Evolutionary conservation across 1,140 invertebrate genomes (phyloP).

Genomic region (Protaetia brevitarsis): DNA sequence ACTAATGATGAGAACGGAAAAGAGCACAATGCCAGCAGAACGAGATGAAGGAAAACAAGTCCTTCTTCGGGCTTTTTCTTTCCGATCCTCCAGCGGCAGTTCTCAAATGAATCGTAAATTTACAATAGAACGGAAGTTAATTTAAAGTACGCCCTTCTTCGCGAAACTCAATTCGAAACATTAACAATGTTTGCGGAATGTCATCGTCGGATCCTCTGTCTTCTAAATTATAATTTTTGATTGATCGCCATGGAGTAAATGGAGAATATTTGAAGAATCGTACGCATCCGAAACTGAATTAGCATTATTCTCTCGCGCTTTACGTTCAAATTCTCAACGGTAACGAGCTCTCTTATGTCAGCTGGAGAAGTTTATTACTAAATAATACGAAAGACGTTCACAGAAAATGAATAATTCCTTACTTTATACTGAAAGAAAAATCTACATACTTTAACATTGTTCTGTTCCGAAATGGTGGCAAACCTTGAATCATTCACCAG

Average conservation of each 20-base stretch:
- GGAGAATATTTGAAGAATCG: not conserved
- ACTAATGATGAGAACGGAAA: constrained; percentile 3
- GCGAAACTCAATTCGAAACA: not conserved
- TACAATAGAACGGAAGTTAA: constrained; percentile 1
- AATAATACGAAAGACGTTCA: too few relatives aligned
- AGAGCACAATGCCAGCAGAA: not conserved
- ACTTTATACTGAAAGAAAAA: too few relatives aligned
- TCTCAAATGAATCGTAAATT: constrained; percentile 13
- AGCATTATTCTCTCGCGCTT: not conserved
- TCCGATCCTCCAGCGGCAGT: not conserved
- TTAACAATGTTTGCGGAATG: not conserved
- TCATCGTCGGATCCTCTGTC: not conserved
- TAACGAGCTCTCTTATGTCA: too few relatives aligned
- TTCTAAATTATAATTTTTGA: not conserved
- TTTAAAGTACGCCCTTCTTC: not conserved
- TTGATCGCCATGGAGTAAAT: not conserved
- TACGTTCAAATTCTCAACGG: too few relatives aligned
- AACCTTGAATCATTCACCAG: too few relatives aligned
- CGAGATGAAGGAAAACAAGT: constrained; percentile 7
- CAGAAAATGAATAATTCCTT: too few relatives aligned
- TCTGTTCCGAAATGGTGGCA: too few relatives aligned
- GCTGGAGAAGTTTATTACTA: too few relatives aligned
- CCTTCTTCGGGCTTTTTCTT: not conserved
- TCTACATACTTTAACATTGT: too few relatives aligned
- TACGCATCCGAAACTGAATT: not conserved